phyloP scores from a whole-genome alignment of 2,888 invertebrate genomes.

The Mythimna pallens region DNA sequence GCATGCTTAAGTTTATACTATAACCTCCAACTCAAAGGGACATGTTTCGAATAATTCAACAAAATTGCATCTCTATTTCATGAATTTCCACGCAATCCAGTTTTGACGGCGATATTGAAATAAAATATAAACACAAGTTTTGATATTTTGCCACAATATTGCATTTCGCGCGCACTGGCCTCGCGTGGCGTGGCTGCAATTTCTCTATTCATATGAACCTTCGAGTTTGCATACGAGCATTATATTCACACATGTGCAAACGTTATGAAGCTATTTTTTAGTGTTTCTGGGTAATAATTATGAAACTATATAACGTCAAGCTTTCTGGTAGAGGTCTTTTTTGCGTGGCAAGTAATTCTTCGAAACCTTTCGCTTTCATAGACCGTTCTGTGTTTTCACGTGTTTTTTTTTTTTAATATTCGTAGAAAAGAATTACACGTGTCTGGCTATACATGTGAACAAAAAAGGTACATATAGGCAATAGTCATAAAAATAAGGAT shows the following conservation, averaged over 20 bases:
- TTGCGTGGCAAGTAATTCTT: not conserved
- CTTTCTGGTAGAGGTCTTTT: not conserved
- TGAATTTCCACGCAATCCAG: constrained; percentile 33
- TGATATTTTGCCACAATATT: constrained; percentile 56
- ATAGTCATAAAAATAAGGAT: too few relatives aligned
- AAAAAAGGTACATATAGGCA: too few relatives aligned
- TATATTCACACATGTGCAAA: constrained; percentile 23
- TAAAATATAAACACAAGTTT: constrained; percentile 55
- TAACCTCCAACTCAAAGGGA: constrained; percentile 27
- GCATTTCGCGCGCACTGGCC: constrained; percentile 41
- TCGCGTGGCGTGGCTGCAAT: constrained; percentile 33
- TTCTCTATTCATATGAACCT: constrained; percentile 54
- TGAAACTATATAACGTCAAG: not conserved
- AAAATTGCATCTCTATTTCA: constrained; percentile 41
- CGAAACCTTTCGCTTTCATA: too few relatives aligned
- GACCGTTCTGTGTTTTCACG: too few relatives aligned
- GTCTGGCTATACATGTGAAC: too few relatives aligned
- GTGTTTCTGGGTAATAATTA: not conserved
- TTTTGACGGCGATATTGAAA: constrained; percentile 58
- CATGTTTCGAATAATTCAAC: constrained; percentile 38
- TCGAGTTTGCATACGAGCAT: constrained; percentile 18
- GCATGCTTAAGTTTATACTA: constrained; percentile 4
- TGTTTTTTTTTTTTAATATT: too few relatives aligned
- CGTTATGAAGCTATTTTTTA: constrained; percentile 1
- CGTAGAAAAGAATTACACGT: too few relatives aligned